Evolutionary conservation across 2,888 invertebrate species (phyloP), one percentile per base, ranked within the genome.

Genomic region (Galeruca laticollis): DNA sequence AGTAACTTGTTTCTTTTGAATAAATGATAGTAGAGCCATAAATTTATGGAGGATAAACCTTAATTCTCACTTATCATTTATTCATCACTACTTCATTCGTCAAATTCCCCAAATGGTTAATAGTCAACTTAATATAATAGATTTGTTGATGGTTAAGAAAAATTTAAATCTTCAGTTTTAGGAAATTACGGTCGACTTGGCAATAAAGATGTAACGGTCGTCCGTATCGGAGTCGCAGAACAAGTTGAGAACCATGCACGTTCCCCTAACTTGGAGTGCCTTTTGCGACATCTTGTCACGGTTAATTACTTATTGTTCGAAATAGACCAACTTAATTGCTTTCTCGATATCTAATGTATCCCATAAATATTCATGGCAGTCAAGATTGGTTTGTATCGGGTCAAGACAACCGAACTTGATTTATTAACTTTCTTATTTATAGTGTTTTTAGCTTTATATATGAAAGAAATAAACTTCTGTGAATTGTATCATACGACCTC

Each of bases 271-370:
- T 78, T 77, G 70, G 73, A 75, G 69, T 69, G 72, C 69, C 75
- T 75, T 75, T 74, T 76, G 82, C 81, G 82, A 82, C 83, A 82
- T 83, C 83, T 84, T 84, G 84, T 82, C 79, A 78, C 73, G 78
- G 76, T 83, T 84, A 84, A 84, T 84, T 83, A 82, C 82, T 82
- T 82, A 83, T 83, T 84, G 83, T 84, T 81, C 75, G 74, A 77
- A 79, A 79, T 81, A 75, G 75, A 72, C 75, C 72, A 73, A 75
- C 74, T 75, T 77, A 78, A 77, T 77, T 75, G 74, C 75, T 75
- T 76, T 79, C 77, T 72, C 74, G 71, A 75, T 75, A 68, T 73
- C 69, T 73, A 61, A 70, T 66, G 77, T 76, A 77, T 78, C 69
- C 73, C 72, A 81, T 82, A 80, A 81, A 83, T 83, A 83, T 83